Base-by-base conservation (phyloP, 2,797 vertebrate genomes). In the Emydoidea blandingii region DNA sequence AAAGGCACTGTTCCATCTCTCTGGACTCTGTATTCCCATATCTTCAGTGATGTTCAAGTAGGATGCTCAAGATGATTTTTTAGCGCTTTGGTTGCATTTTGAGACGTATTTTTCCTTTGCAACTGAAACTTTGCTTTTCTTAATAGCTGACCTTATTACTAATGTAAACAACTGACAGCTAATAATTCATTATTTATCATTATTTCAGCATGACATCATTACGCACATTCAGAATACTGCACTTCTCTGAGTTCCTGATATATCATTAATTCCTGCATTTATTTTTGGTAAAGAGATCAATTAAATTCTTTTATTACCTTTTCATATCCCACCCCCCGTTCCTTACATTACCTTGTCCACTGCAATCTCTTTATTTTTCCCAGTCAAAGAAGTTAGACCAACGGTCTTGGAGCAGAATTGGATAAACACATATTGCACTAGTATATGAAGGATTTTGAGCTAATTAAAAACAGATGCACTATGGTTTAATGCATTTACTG, bases 401-500 rank as follows among this genome's bases (percentile, higher is more conserved):
- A 72, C 2, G 21, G 65, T 41, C 62, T 49, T 62, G n/a, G 34
- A 93, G 57, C 49, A 90, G 78, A 94, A 87, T 29, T 52, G 76
- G 62, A 89, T 0, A 92, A 21, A 85, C 62, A 54, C 89, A 76
- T 29, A 83, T 50, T 34, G 10, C 50, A 54, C 52, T 85, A 84
- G 88, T 8, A 34, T 1, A 83, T 85, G 83, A 90, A 86, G 72
- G 85, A 79, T 44, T 52, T 87, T 92, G 41, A 93, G 34, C 65
- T 92, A 74, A 94, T 94, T 91, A 81, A 95, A 90, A 84, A 62
- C 96, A 95, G 59, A 91, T 57, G 85, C 53, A 81, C 59, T 79
- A 25, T 91, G 50, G 79, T 88, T 92, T 19, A 59, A n/a, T 50
- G 56, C 0, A 0, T 76, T 86, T 85, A 68, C 92, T 92, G 59